Base-by-base conservation (phyloP, 2,797 vertebrate species). In the Myotis myotis region DNA sequence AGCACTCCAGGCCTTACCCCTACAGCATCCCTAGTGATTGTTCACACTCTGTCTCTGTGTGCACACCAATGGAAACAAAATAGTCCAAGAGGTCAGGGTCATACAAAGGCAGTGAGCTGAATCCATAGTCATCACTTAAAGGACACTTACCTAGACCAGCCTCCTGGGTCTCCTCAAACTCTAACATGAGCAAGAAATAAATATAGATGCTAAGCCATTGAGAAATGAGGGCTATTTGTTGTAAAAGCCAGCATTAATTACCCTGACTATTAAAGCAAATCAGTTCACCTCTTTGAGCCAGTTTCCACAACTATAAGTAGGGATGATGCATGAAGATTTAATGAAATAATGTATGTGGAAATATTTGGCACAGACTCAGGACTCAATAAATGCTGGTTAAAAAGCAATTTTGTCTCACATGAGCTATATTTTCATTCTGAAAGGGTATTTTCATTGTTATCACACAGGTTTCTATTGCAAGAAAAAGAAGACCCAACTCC, bases 401-500 rank as follows among this genome's bases (percentile, higher is more conserved):
- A 83, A 53, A 82, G 82, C 80, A 64, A 12, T 9, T 44, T 22
- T 76, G 64, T 36, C 30, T 93, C 80, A n/a, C 38, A 33, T 30
- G 82, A 86, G 28, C 80, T 95, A 55, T 60, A 38, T 41, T 33
- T 87, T 74, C 88, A 78, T 81, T 74, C 64, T 79, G n/a, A 72
- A 64, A 60, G 53, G 17, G 0, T 85, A 55, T 20, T 92, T 89
- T 85, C 79, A 36, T 79, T 91, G 30, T 71, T 57, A 80, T 64
- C n/a, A 47, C 23, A 15, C n/a, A 76, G 53, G 47, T 60, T 91
- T 71, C 66, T 83, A 36, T 22, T 86, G 17, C 11, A 79, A 86
- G 70, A 23, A 49, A 83, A 91, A 82, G 19, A 87, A 60, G 9
- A 55, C 41, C 6, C 17, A 80, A 66, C 17, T 87, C 49, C 53